Percentiles rank a stretch among this genome's conserved stretches.
Evolutionary conservation across 2,888 invertebrate species (phyloP).

Genomic region (Acronicta psi): DNA sequence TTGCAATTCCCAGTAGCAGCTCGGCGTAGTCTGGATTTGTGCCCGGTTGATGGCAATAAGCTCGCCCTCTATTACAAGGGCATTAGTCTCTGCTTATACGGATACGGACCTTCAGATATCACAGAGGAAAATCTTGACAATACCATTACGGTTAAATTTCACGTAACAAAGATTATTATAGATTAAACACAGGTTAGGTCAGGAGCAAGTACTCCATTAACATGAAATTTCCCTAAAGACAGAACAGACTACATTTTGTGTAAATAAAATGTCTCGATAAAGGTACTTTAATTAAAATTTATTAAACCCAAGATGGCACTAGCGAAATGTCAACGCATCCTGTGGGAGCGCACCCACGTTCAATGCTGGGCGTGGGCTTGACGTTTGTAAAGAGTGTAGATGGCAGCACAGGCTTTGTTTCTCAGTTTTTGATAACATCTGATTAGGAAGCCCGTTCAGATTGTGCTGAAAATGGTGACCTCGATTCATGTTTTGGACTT

Average conservation of each 20-base stretch:
- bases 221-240: slow-evolving; percentile 23
- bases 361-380: slow-evolving; percentile 30
- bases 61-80: too few relatives aligned
- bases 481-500: slow-evolving; percentile 23
- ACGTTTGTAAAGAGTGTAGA: slow-evolving; percentile 19
- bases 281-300: slow-evolving; percentile 44
- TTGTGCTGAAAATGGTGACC: slow-evolving; percentile 9
- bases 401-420: slow-evolving; percentile 34
- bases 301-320: slow-evolving; percentile 18
- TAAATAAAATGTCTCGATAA: slow-evolving; percentile 21
- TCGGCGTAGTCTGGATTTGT: too few relatives aligned
- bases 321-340: slow-evolving; percentile 40
- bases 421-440: slow-evolving; percentile 20
- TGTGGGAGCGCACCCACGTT: slow-evolving; percentile 39
- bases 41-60: too few relatives aligned
- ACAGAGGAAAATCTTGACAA: not conserved
- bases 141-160: not conserved
- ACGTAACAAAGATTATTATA: not conserved
- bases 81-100: too few relatives aligned
- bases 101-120: not conserved
- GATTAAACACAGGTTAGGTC: not conserved
- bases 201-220: not conserved
- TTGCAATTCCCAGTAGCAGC: too few relatives aligned
- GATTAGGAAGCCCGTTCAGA: slow-evolving; percentile 13
- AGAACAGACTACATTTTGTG: not conserved